Percentiles rank a stretch among this genome's conserved stretches.
Conservation (phyloP, 2,113 vertebrate genomes). For the Phrynocephalus versicolor region DNA sequence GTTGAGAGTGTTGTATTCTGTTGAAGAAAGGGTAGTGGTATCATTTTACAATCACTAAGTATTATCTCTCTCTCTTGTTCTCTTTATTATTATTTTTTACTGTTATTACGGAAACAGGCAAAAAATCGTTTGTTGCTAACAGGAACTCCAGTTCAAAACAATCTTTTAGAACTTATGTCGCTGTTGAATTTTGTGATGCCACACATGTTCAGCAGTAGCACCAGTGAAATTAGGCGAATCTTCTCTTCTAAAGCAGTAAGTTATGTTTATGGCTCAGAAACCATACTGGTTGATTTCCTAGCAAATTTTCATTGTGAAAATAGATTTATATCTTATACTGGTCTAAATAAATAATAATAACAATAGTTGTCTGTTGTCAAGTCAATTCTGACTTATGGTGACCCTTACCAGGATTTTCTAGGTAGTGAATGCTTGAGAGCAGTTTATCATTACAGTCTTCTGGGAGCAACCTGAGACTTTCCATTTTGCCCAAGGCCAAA, state of each 20-base stretch:
- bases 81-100: too few species aligned
- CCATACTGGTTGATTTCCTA: neutral
- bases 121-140: constrained; percentile 91
- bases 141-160: constrained; percentile 96
- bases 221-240: constrained; percentile 91
- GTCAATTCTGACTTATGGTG: too few species aligned
- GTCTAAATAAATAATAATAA: too few species aligned
- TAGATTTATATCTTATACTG: neutral
- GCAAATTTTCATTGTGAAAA: neutral
- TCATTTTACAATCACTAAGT: neutral
- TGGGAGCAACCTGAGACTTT: too few species aligned
- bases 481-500: too few species aligned
- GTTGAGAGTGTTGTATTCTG: neutral
- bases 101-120: constrained; percentile 74
- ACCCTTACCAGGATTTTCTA: too few species aligned
- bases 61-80: constrained; percentile 17
- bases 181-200: constrained; percentile 99
- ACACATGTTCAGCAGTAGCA: constrained; percentile 95
- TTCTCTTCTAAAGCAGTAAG: constrained; percentile 91
- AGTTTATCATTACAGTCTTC: too few species aligned
- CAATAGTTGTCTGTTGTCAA: too few species aligned
- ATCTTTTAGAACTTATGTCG: constrained; percentile 94
- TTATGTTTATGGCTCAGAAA: neutral
- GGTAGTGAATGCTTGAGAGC: too few species aligned
- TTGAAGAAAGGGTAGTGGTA: neutral